Evolutionary conservation across 2,113 vertebrate species (phyloP), one percentile per base, ranked within the genome.

Genomic region (Bubalus kerabau): DNA sequence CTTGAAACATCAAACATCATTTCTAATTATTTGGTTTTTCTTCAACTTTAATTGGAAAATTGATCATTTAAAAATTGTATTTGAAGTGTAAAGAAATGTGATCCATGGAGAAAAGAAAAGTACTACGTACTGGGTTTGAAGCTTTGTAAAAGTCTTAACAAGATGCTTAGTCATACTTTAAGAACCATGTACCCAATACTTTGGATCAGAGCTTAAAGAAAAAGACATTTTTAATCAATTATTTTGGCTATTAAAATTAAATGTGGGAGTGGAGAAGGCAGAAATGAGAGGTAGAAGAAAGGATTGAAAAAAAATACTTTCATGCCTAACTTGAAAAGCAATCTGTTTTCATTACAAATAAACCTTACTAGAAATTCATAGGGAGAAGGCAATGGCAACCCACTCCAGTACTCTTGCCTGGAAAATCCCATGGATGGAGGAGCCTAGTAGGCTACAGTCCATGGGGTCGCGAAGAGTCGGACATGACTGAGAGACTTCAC

Each of bases 41-140:
- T 97, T 94, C 64, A 95, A 87, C 54, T 59, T 94, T 97, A 95
- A 98, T 89, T 97, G 86, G 95, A 97, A 97, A 97, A 97, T 78
- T 88, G 92, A 97, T 92, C 48, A 95, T 50, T 23, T 97, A 81
- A 92, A 32, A 87, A 48, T 90, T 43, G 4, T 87, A 87, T 95
- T 92, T 96, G 94, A 97, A 94, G 46, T 94, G 16, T 90, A 96
- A 97, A 97, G 76, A 92, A 90, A 88, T 91, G 48, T 71, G 48
- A 32, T 88, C 76, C 50, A 83, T 82, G 95, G 94, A 96, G 88
- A 76, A 43, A 95, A 48, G 43, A 48, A 89, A 95, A 60, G 3
- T 43, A 13, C 60, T 83, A 14, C 3, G 46, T 30, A 17, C 2
- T 24, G 17, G 12, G 13, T 64, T 48, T 71, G 24, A 90, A 40